A percentile compares a stretch with the other conserved stretches of the same genome.
Conservation (phyloP, 1,140 invertebrate genomes). For the Tetramorium simillimum region DNA sequence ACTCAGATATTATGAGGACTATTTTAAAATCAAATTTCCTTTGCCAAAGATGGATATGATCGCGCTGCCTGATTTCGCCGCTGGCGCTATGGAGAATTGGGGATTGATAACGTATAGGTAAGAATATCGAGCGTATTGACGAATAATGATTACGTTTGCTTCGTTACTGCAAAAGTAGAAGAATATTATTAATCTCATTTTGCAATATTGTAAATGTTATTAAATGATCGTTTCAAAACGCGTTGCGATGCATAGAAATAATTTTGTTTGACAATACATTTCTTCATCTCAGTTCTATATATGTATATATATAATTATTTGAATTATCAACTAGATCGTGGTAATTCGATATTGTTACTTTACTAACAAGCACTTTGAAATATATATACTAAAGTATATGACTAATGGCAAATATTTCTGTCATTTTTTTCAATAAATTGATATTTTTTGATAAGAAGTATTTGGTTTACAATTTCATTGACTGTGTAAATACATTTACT, state of each 20-base stretch:
- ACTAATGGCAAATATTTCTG: no score
- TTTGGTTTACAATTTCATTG: no score
- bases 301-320: no score
- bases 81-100: constrained; percentile 97
- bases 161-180: neutral
- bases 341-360: no score
- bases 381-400: no score
- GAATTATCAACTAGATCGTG: no score
- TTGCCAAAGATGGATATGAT: constrained; percentile 95
- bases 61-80: constrained; percentile 96
- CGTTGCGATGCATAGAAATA: neutral
- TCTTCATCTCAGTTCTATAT: neutral
- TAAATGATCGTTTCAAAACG: neutral
- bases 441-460: no score
- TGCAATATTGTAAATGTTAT: neutral
- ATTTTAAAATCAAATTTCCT: constrained; percentile 93
- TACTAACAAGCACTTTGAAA: no score
- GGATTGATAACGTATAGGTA: constrained; percentile 95
- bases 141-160: neutral
- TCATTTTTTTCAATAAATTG: no score
- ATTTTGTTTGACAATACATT: neutral
- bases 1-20: constrained; percentile 93
- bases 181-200: neutral
- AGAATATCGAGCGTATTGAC: neutral
- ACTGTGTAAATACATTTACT: no score